Evolutionary conservation across 2,797 vertebrate genomes (phyloP).

Genomic region (Platyrinchus mystaceus): DNA sequence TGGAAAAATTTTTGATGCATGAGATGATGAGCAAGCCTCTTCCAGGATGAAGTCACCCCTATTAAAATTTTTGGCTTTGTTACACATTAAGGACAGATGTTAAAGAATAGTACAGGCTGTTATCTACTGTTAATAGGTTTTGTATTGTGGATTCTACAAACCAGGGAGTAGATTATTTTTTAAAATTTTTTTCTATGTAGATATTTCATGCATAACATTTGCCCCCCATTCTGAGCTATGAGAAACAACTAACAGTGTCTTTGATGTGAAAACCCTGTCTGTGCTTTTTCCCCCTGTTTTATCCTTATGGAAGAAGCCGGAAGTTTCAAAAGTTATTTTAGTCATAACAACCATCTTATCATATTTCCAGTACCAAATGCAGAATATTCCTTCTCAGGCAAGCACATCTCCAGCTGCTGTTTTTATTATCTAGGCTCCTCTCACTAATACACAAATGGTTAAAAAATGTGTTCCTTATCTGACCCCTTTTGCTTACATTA

Average conservation of each 20-base stretch:
- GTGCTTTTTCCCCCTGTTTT: not conserved
- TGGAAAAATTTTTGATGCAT: not conserved
- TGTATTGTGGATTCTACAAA: not conserved
- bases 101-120: not conserved
- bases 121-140: not conserved
- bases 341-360: not conserved
- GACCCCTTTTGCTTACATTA: not conserved
- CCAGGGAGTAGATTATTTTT: not conserved
- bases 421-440: not conserved
- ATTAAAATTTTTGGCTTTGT: conserved; percentile 24
- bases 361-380: not conserved
- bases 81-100: conserved; percentile 40
- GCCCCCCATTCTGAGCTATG: not conserved
- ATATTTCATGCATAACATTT: not conserved
- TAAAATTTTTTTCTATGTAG: not conserved
- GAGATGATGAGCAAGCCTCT: not conserved
- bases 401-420: not conserved
- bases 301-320: not conserved
- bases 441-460: not conserved
- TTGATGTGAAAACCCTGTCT: not conserved
- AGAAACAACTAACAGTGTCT: not conserved
- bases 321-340: not conserved
- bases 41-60: not conserved
- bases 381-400: not conserved
- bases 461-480: conserved; percentile 25